phyloP scores from a whole-genome alignment of 2,113 vertebrate species.

The Menidia beryllina region DNA sequence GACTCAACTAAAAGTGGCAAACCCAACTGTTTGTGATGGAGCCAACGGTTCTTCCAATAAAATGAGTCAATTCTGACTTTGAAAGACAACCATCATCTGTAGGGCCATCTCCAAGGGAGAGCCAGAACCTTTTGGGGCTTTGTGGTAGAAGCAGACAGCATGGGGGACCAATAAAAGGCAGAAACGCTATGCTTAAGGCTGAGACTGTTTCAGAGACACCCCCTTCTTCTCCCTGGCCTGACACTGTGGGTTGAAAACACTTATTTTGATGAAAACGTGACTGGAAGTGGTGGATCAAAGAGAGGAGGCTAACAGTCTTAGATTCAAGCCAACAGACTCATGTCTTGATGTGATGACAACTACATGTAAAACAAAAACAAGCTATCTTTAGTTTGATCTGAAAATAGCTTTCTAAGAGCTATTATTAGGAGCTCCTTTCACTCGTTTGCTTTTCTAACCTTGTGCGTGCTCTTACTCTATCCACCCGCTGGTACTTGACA shows the following conservation, averaged over 20 bases:
- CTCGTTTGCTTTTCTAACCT: conserved; percentile 24
- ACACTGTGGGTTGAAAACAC: conserved; percentile 37
- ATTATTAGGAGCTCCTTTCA: conserved; percentile 15
- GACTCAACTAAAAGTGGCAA: conserved; percentile 32
- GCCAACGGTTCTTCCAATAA: conserved; percentile 6
- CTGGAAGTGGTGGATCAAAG: conserved; percentile 56
- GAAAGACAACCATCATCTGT: not conserved
- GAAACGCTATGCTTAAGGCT: conserved; percentile 64
- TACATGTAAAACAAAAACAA: too few relatives aligned
- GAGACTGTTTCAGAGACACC: conserved; percentile 54
- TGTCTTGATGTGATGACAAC: conserved; percentile 52
- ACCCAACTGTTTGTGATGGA: not conserved
- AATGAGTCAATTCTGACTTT: conserved; percentile 41
- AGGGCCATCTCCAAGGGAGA: not conserved
- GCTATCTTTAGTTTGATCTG: conserved; percentile 33
- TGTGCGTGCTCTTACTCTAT: not conserved
- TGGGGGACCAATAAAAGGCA: too few relatives aligned
- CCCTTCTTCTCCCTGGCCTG: conserved; percentile 29
- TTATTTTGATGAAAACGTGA: conserved; percentile 55
- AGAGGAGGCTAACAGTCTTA: conserved; percentile 29
- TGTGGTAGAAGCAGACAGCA: too few relatives aligned
- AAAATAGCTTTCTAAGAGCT: conserved; percentile 13
- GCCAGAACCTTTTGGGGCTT: too few relatives aligned
- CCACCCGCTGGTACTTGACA: conserved; percentile 7
- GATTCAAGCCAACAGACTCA: conserved; percentile 53